Evolutionary conservation across 2,888 invertebrate species (phyloP), one percentile per base, ranked within the genome.

Genomic region (Orthosia cruda): DNA sequence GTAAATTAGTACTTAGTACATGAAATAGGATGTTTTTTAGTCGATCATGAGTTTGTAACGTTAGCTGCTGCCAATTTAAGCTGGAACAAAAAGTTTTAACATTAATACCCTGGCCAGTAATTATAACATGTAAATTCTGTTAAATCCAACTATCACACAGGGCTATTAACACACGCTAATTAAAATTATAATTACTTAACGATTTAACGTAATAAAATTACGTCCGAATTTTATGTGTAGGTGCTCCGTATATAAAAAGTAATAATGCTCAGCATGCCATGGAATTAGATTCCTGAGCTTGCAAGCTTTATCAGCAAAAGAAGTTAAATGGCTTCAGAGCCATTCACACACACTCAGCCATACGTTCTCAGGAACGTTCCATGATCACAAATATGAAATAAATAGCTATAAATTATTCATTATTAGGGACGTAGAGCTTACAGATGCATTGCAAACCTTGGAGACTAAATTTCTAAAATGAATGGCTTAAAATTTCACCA

Each of bases 71-170:
- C 47, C 9, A 40, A 52, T 61, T 62, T 74, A 62, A 52, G 18
- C 50, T 73, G 61, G 15, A 61, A 61, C 45, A 72, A 73, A 73
- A 45, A 32, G 26, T 32, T 4, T 32, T 32, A 32, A 32, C 26
- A 32, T 32, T 32, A 32, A 32, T 32, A 32, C 4, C 26, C 26
- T 32, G 26, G 26, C 26, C 26, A 32, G 26, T 32, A 32, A 32
- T 32, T 32, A 50, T 15, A 62, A 32, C 11, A 71, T 32, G 9
- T 13, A 23, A 55, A 47, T 55, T 32, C 12, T 47, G 18, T 55
- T 15, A 15, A 32, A 32, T 47, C 3, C 18, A 20, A 32, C 20
- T 23, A 47, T 71, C 23, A 23, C 15, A 54, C 23, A 55, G 20
- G 15, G 20, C 13, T 54, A 23, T 23, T 54, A 32, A 7, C 32